Evolutionary conservation across 2,888 invertebrate genomes (phyloP), one percentile per base, ranked within the genome.

Genomic region (Dione vanillae): DNA sequence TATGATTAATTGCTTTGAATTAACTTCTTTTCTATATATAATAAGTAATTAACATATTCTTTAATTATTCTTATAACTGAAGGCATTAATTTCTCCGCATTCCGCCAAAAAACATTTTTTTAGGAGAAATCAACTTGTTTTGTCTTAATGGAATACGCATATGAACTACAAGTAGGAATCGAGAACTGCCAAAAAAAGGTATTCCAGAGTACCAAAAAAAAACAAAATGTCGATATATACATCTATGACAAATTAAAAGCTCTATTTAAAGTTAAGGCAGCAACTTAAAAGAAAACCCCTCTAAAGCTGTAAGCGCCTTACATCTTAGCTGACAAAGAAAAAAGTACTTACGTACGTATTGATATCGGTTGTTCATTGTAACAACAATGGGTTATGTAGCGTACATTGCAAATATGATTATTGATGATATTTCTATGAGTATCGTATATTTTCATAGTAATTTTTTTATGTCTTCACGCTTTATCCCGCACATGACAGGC

Each of bases 321-420:
- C 83, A 85, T 86, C 85, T 16, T 61, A 27, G n/a, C 20, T 14
- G 37, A 37, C 37, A 56, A 56, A 56, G 37, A 16, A 27, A 87
- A 85, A 11, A 85, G 82, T 80, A 86, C 85, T 86, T 12, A 84
- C 86, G 85, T 85, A 84, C 81, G 76, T 75, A 80, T 80, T 80
- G 81, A 81, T 83, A 82, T 84, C 79, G 70, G 78, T 69, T 67
- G 76, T 65, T 69, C 80, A 81, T 85, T 81, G 80, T 83, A 85
- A 84, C 83, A 85, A 84, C 83, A 82, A 81, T 78, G 78, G 72
- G 70, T 71, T 68, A 71, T 69, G 75, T 40, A 27, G 1, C 9
- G 27, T 11, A 16, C 16, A 40, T 56, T 56, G 37, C 0, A 45
- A 11, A n/a, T 61, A 45, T n/a, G n/a, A 61, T 45, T 3, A 45